phyloP scores from a whole-genome alignment of 2,888 invertebrate genomes.

The Linnaemya vulpina region DNA sequence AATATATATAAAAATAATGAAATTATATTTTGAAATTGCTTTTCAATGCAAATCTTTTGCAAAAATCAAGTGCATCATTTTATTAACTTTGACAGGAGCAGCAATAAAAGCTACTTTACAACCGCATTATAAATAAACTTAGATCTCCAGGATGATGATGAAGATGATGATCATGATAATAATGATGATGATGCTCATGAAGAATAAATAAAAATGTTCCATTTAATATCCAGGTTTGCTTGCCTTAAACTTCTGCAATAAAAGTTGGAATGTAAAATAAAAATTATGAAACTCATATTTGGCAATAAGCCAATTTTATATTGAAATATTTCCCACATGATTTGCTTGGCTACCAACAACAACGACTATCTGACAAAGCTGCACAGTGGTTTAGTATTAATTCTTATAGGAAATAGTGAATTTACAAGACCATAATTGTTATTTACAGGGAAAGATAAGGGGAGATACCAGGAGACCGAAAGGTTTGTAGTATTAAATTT shows the following conservation, averaged over 20 bases:
- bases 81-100: not conserved
- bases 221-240: constrained; percentile 1
- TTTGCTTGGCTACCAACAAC: not conserved
- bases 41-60: not conserved
- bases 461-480: too few species aligned
- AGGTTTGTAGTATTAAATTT: too few species aligned
- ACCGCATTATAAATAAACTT: not conserved
- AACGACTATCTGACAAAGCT: too few species aligned
- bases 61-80: constrained; percentile 2
- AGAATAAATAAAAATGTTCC: not conserved
- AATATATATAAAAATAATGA: not conserved
- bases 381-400: too few species aligned
- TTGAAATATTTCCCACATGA: constrained; percentile 19
- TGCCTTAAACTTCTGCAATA: constrained; percentile 1
- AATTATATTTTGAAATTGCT: constrained; percentile 1
- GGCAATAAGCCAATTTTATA: constrained; percentile 16
- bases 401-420: too few species aligned
- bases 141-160: not conserved
- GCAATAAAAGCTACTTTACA: not conserved
- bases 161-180: not conserved
- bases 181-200: not conserved
- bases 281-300: constrained; percentile 3
- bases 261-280: constrained; percentile 4
- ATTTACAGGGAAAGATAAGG: too few species aligned
- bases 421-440: too few species aligned